Percentiles rank a stretch among this genome's conserved stretches.
phyloP scores from a whole-genome alignment of 2,113 vertebrate genomes.

The Sinosuthora webbiana region DNA sequence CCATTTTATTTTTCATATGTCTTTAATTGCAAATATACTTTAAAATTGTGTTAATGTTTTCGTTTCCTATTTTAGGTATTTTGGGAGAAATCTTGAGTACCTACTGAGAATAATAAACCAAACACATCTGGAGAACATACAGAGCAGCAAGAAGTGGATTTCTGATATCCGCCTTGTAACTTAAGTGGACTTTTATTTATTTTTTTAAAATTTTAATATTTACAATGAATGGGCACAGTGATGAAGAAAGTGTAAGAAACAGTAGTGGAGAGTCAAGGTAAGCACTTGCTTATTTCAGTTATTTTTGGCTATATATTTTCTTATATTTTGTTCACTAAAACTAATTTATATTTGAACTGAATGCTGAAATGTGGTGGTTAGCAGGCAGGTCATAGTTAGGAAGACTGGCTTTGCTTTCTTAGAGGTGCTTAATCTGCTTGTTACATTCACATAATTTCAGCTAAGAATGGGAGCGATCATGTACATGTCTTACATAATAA shows the following conservation, averaged over 20 bases:
- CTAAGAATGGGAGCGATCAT: not conserved
- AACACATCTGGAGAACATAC: slow-evolving; percentile 25
- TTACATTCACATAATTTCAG: not conserved
- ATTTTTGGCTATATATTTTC: not conserved
- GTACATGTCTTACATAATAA: not conserved
- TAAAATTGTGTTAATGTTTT: not conserved
- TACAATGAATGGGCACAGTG: slow-evolving; percentile 95
- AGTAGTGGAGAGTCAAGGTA: slow-evolving; percentile 97
- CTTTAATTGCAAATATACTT: not conserved
- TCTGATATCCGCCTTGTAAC: slow-evolving; percentile 56
- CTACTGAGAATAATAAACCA: not conserved
- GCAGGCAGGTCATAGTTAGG: not conserved
- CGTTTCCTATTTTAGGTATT: slow-evolving; percentile 47
- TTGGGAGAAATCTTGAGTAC: slow-evolving; percentile 13
- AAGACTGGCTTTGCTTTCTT: not conserved
- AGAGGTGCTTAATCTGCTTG: not conserved
- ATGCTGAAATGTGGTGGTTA: not conserved
- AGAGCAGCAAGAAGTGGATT: slow-evolving; percentile 50
- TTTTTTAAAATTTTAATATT: slow-evolving; percentile 69
- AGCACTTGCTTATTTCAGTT: not conserved
- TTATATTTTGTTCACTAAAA: not conserved
- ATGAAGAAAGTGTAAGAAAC: slow-evolving; percentile 95
- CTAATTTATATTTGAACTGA: not conserved
- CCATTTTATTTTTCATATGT: not conserved
- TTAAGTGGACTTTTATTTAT: slow-evolving; percentile 69